Conservation (phyloP, 2,797 vertebrate genomes). For the Meda fulgida region DNA sequence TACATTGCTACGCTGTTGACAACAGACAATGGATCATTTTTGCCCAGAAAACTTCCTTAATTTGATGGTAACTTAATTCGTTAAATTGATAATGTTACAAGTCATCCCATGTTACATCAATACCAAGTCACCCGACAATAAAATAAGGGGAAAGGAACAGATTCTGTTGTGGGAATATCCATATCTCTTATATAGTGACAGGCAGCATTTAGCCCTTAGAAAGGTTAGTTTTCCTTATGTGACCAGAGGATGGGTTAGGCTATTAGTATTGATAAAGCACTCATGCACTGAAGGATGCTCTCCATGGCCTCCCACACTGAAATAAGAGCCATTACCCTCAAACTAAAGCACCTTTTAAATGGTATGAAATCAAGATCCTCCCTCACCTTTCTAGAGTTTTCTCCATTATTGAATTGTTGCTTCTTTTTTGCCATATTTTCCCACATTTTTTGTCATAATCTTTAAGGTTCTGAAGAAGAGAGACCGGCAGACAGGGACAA, state of each 20-base stretch:
- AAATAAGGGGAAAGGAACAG: not conserved
- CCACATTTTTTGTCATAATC: constrained; percentile 52
- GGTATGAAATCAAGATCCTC: constrained; percentile 37
- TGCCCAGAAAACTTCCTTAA: not conserved
- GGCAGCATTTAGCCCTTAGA: constrained; percentile 13
- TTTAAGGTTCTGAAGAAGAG: constrained; percentile 41
- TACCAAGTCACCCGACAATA: not conserved
- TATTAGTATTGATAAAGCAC: constrained; percentile 49
- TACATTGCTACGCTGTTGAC: not conserved
- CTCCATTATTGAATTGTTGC: constrained; percentile 13
- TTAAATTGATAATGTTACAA: not conserved
- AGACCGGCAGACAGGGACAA: constrained; percentile 47
- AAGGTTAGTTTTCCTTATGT: constrained; percentile 35
- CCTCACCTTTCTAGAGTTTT: constrained; percentile 24
- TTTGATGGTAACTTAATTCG: not conserved
- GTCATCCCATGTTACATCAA: not conserved
- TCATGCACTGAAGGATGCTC: constrained; percentile 33
- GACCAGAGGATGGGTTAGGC: constrained; percentile 29
- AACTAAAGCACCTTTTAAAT: constrained; percentile 24
- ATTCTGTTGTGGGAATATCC: not conserved
- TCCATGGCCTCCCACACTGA: constrained; percentile 8
- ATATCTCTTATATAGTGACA: constrained; percentile 43
- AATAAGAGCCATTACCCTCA: not conserved
- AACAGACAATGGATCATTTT: not conserved
- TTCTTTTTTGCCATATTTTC: constrained; percentile 21